Evolutionary conservation across 2,797 vertebrate genomes (phyloP).

Genomic region (Paramormyrops hopkinsi): DNA sequence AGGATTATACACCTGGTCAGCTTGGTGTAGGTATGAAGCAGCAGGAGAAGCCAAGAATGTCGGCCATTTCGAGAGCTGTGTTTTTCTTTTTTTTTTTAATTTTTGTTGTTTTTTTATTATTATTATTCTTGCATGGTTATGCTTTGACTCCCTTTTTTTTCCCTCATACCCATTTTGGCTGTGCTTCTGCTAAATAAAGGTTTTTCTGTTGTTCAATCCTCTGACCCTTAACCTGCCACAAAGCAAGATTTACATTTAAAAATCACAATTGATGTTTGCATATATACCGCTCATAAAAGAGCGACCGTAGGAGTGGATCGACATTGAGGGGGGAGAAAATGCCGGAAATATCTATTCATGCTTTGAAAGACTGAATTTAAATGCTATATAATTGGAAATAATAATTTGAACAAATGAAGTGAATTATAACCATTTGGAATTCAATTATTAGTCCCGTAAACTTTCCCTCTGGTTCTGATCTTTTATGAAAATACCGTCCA

Average conservation of each 20-base stretch:
- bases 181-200: background rate
- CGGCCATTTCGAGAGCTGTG: background rate
- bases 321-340: background rate
- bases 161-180: background rate
- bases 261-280: background rate
- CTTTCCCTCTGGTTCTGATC: constrained; percentile 35
- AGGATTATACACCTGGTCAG: background rate
- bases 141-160: background rate
- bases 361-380: constrained; percentile 18
- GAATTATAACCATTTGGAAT: constrained; percentile 42
- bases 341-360: constrained; percentile 16
- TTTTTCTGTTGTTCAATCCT: background rate
- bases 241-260: background rate
- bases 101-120: background rate
- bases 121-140: background rate
- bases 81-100: background rate
- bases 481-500: constrained; percentile 34
- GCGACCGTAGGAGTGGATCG: background rate
- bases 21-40: background rate
- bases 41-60: background rate
- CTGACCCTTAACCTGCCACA: background rate
- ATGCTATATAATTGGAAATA: constrained; percentile 24
- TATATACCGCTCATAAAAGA: background rate
- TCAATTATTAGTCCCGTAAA: constrained; percentile 44
- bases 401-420: constrained; percentile 34